Evolutionary conservation across 2,797 vertebrate genomes (phyloP).

Genomic region (Cygnus olor): DNA sequence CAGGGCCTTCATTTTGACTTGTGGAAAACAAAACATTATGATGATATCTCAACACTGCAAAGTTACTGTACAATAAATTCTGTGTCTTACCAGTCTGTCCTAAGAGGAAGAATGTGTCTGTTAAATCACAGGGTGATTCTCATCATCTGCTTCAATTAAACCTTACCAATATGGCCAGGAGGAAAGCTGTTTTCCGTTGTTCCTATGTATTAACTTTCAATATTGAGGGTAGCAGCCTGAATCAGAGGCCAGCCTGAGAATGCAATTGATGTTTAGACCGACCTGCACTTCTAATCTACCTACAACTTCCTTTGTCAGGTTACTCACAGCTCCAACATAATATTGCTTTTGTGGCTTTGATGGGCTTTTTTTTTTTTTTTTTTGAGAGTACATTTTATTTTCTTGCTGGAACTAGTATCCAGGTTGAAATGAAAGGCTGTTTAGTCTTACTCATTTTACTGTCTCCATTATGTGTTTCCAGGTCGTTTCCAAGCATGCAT

Average conservation of each 20-base stretch:
- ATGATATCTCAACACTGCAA: neutral
- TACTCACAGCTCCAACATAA: neutral
- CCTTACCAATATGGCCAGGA: neutral
- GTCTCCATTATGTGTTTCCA: neutral
- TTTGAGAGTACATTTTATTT: neutral
- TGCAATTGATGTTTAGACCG: neutral
- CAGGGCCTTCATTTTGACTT: neutral
- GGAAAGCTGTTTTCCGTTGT: neutral
- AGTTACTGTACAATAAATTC: neutral
- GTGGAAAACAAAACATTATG: neutral
- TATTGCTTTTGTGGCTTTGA: neutral
- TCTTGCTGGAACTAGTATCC: neutral
- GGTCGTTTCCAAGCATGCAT: accelerated
- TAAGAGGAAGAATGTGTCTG: neutral
- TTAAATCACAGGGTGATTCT: neutral
- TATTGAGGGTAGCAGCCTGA: neutral
- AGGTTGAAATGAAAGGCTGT: neutral
- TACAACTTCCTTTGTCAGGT: neutral
- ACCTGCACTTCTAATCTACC: neutral
- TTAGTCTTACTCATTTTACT: neutral
- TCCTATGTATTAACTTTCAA: neutral
- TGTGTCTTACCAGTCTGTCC: neutral
- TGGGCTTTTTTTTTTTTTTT: neutral
- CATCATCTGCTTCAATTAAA: neutral
- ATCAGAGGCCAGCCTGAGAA: neutral